A percentile compares a stretch with the other conserved stretches of the same genome.
Conservation (phyloP, 2,113 vertebrate genomes). For the Saimiri boliviensis region DNA sequence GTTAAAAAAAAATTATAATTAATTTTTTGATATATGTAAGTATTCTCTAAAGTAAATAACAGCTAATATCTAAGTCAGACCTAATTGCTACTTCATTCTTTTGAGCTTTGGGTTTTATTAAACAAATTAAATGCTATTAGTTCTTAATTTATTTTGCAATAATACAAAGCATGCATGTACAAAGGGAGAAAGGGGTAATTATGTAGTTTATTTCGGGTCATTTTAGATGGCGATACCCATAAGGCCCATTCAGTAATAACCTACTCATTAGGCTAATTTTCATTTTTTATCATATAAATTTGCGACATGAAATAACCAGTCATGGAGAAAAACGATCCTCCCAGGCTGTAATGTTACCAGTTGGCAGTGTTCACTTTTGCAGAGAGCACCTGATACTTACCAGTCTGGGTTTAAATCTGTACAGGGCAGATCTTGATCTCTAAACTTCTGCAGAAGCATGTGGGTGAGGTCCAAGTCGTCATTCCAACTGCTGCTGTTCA, state of each 20-base stretch:
- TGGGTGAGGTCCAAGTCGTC: neutral
- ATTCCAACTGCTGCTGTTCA: neutral
- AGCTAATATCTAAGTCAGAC: neutral
- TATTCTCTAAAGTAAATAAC: neutral
- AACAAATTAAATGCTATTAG: neutral
- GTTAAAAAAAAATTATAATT: neutral
- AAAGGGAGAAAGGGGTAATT: neutral
- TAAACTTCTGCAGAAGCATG: conserved; percentile 48
- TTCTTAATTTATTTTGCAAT: neutral
- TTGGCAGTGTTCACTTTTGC: accelerated
- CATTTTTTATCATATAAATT: neutral
- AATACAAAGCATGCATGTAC: neutral
- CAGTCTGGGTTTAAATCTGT: neutral
- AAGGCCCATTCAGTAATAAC: neutral
- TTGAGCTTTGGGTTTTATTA: neutral
- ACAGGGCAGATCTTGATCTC: neutral
- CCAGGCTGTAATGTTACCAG: accelerated
- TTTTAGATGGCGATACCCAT: neutral
- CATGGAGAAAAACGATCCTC: neutral
- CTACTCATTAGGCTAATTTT: neutral
- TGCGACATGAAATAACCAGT: neutral
- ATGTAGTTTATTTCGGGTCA: neutral
- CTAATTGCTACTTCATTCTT: neutral
- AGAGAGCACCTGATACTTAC: conserved; percentile 38
- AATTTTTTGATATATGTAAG: neutral